Percentiles rank a stretch among this genome's conserved stretches.
Evolutionary conservation across 2,888 invertebrate genomes (phyloP).

Genomic region (Ischnura elegans): DNA sequence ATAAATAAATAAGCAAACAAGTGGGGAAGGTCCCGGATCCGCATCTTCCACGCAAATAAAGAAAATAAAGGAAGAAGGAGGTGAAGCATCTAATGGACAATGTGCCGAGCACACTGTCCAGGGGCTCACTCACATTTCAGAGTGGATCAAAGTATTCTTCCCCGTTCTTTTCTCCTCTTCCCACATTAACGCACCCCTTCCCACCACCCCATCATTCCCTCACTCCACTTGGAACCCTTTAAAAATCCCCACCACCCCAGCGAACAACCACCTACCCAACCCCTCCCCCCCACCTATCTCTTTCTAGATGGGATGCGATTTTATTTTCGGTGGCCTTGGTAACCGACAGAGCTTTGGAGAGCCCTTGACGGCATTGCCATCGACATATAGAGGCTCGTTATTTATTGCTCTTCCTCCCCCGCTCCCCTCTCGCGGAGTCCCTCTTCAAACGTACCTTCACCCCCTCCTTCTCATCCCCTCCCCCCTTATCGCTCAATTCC

Average conservation of each 20-base stretch:
- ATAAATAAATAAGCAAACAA: neutral
- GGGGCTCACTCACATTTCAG: neutral
- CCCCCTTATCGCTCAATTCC: neutral
- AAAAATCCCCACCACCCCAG: neutral
- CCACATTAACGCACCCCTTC: neutral
- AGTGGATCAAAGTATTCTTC: too few species aligned
- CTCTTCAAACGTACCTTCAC: too few species aligned
- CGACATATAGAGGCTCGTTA: conserved; percentile 38
- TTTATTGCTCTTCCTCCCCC: neutral
- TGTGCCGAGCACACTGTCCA: conserved; percentile 1
- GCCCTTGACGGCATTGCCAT: conserved; percentile 26
- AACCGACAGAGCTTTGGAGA: conserved; percentile 38
- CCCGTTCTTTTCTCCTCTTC: neutral
- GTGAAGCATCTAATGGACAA: neutral
- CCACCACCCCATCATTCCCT: neutral
- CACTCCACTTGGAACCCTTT: neutral
- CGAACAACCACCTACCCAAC: neutral
- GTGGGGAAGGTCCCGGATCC: neutral
- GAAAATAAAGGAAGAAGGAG: neutral
- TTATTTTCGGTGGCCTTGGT: conserved; percentile 38
- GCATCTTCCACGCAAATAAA: neutral
- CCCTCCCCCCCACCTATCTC: neutral
- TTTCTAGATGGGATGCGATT: neutral
- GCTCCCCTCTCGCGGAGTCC: neutral
- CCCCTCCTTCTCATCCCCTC: neutral